Percentiles rank a stretch among this genome's conserved stretches.
These are phyloP conservation scores for Electrona antarctica DNA, from an alignment of 2,113 vertebrate species.

Conservation along the genomic window DNA sequence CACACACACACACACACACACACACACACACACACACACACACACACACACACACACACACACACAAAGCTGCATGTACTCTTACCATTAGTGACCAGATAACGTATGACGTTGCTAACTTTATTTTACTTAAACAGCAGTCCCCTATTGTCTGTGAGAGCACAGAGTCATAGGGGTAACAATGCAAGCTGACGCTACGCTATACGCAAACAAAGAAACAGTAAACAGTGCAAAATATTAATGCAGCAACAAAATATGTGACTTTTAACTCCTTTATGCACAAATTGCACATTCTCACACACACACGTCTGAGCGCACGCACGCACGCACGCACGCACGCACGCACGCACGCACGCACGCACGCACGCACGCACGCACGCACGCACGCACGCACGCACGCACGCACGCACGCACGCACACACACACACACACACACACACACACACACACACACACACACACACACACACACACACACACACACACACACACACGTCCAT, in stretches of 20 bases:
- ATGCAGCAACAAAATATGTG: neutral
- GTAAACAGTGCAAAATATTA: too few species aligned
- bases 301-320: neutral
- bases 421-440: too few species aligned
- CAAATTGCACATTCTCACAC: neutral
- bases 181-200: too few species aligned
- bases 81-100: too few species aligned
- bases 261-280: neutral
- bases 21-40: constrained; percentile 5
- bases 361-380: neutral
- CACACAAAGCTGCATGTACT: too few species aligned
- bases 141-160: too few species aligned
- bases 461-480: constrained; percentile 19
- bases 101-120: too few species aligned
- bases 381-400: too few species aligned
- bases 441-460: constrained; percentile 14
- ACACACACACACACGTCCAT: constrained; percentile 14
- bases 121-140: too few species aligned
- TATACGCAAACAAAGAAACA: neutral
- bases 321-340: constrained; percentile 22
- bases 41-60: neutral
- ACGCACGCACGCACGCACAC: neutral
- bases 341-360: constrained; percentile 15
- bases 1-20: constrained; percentile 7
- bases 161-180: neutral